Percentiles rank a stretch among this genome's conserved stretches.
These are phyloP conservation scores for Acrobasis repandana DNA, from an alignment of 2,888 invertebrate species.

Conservation along the genomic window DNA sequence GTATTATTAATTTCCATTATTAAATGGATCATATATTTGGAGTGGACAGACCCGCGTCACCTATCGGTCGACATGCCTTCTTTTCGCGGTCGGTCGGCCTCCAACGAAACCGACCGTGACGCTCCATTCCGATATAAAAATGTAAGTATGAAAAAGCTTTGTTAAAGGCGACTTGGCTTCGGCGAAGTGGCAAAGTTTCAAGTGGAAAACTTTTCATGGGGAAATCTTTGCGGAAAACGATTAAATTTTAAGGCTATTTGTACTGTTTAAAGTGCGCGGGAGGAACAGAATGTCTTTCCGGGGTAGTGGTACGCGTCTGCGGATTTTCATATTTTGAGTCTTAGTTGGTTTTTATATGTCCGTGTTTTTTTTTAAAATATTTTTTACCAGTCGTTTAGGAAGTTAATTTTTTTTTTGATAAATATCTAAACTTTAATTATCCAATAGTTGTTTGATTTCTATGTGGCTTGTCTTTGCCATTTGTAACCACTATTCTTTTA, in stretches of 20 bases:
- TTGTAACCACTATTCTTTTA: too few relatives aligned
- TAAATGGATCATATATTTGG: too few relatives aligned
- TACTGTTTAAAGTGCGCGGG: constrained; percentile 62
- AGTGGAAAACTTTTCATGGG: constrained; percentile 81
- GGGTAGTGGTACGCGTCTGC: constrained; percentile 13
- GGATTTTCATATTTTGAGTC: constrained; percentile 3
- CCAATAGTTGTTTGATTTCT: too few relatives aligned
- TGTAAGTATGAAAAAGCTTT: constrained; percentile 81
- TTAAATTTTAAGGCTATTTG: constrained; percentile 80
- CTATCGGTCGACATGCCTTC: constrained; percentile 77
- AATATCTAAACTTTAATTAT: too few relatives aligned
- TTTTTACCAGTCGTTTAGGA: too few relatives aligned
- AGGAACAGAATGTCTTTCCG: constrained; percentile 50
- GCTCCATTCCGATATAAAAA: constrained; percentile 81
- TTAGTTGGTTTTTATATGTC: background rate
- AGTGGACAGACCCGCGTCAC: constrained; percentile 38
- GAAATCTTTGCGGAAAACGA: constrained; percentile 78
- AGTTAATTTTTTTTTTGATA: too few relatives aligned
- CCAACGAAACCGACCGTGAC: constrained; percentile 79
- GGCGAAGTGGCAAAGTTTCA: constrained; percentile 80
- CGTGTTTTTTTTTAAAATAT: too few relatives aligned
- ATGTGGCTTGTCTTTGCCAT: too few relatives aligned
- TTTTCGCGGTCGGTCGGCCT: constrained; percentile 75
- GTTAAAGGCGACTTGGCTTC: constrained; percentile 79
- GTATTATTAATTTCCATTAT: too few relatives aligned